These are phyloP conservation scores for Lerema accius DNA, from an alignment of 1,140 invertebrate genomes.

Conservation along the genomic window DNA sequence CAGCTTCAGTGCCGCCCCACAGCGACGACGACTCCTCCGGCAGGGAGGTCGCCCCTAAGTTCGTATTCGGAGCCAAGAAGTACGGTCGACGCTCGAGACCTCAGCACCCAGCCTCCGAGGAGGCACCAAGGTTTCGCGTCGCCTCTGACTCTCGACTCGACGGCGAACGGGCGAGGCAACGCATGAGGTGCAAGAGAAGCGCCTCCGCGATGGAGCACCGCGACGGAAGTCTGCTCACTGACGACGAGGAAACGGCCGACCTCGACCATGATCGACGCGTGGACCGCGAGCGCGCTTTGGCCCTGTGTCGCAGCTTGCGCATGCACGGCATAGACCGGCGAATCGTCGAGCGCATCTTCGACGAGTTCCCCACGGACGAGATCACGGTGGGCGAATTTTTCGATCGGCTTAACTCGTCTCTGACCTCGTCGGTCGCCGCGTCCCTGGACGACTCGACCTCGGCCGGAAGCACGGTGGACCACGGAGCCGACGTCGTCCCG, in stretches of 20 bases:
- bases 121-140: conserved; percentile 49
- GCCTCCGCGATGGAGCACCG: conserved; percentile 65
- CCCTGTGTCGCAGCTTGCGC: conserved; percentile 57
- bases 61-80: conserved; percentile 89
- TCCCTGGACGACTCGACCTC: conserved; percentile 39
- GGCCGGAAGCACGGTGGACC: conserved; percentile 33
- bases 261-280: conserved; percentile 63
- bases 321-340: conserved; percentile 62
- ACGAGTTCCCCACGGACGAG: conserved; percentile 43
- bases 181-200: conserved; percentile 61
- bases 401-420: conserved; percentile 57
- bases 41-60: conserved; percentile 88
- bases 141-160: conserved; percentile 62
- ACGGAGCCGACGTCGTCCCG: conserved; percentile 53
- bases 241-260: conserved; percentile 30
- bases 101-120: conserved; percentile 44
- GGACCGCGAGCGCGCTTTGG: conserved; percentile 57
- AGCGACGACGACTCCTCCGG: conserved; percentile 84
- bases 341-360: conserved; percentile 65
- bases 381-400: conserved; percentile 72
- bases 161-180: conserved; percentile 46
- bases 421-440: conserved; percentile 56
- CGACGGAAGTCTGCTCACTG: conserved; percentile 17
- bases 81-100: conserved; percentile 88
- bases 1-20: conserved; percentile 44